Base-by-base conservation (phyloP, 2,797 vertebrate genomes). In the Momotus momota region DNA sequence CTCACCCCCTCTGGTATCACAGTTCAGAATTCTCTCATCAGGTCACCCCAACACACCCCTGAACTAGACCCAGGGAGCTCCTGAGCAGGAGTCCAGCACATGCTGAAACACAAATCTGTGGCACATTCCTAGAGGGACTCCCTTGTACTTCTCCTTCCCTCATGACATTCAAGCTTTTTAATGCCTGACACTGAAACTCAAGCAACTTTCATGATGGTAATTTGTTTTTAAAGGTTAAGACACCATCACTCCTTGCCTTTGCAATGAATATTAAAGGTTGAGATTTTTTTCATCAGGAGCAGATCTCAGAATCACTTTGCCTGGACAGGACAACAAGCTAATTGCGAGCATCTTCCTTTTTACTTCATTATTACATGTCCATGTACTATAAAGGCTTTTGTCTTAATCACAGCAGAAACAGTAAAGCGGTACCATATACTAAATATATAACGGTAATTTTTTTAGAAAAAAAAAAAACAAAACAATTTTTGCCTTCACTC, bases 1-100 rank as follows among this genome's bases (percentile, higher is more conserved):
- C 52, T 45, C 58, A 60, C 21, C 10, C 15, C 7, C 16, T 48
- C 12, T 3, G 1, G 43, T 31, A 13, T 12, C 4, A 3, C 0
- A 0, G 27, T 40, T 73, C 25, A 61, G 49, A 51, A 67, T 23
- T 31, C 6, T 45, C 41, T n/a, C 29, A 3, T 35, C 35, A 35
- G 12, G 25, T 46, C 22, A 62, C 51, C 72, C 20, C 40, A 64
- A 25, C 64, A 51, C 1, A 3, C 4, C 45, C 19, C 7, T 9
- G 31, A 67, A 65, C 19, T 48, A n/a, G 16, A 65, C 33, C 16
- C 31, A 65, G 31, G 26, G 26, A 64, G 25, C 7, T 86, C 38
- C 43, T n/a, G 10, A 2, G 13, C 38, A 40, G n/a, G 12, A 57
- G 23, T 10, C 29, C 26, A 21, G 29, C 2, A 25, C 14, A 16